phyloP scores from a whole-genome alignment of 2,113 vertebrate genomes.

The Orientallactaga bullata region DNA sequence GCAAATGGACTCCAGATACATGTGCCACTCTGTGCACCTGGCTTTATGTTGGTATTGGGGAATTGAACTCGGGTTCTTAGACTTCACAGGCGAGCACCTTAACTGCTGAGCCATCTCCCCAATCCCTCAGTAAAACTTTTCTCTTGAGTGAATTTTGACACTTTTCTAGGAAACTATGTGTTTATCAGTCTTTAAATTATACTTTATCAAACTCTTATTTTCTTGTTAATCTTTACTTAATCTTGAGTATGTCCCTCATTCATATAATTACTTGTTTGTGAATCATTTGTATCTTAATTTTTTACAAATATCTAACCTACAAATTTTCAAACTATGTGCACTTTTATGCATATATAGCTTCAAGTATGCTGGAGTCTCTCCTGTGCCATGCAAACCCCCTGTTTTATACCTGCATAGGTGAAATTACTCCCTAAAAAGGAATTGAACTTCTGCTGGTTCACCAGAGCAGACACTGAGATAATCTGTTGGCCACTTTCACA shows the following conservation, averaged over 20 bases:
- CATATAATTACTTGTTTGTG: not conserved
- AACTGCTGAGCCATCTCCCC: not conserved
- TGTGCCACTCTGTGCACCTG: too few species aligned
- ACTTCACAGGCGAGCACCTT: not conserved
- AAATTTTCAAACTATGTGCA: conserved; percentile 22
- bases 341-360: not conserved
- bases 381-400: not conserved
- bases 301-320: conserved; percentile 37
- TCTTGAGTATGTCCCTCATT: not conserved
- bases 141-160: conserved; percentile 15
- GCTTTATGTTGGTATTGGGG: too few species aligned
- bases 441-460: not conserved
- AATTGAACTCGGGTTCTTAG: too few species aligned
- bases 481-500: not conserved
- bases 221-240: conserved; percentile 18
- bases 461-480: not conserved
- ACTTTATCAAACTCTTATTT: conserved; percentile 38
- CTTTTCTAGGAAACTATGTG: conserved; percentile 33
- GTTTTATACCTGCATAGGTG: not conserved
- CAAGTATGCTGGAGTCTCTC: not conserved
- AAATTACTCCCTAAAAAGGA: conserved; percentile 13
- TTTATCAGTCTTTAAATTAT: conserved; percentile 35
- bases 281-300: conserved; percentile 48
- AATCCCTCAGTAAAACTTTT: too few species aligned
- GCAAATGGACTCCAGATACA: too few species aligned